Conservation (phyloP, 1,140 invertebrate genomes). For the Melipona quadrifasciata region DNA sequence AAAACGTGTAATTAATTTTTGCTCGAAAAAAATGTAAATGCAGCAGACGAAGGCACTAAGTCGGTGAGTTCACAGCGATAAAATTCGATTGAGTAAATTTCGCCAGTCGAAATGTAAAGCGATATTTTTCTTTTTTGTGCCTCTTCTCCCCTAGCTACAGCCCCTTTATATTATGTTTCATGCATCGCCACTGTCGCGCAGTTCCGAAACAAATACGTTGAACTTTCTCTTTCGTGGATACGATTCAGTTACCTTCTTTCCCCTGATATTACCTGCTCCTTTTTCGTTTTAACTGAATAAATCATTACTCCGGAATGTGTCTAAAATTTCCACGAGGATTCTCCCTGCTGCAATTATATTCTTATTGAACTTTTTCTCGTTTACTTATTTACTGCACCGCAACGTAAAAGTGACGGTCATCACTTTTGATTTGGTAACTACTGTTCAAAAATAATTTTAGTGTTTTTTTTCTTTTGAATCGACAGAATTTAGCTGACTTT, state of each 20-base stretch:
- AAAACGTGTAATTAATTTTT: neutral
- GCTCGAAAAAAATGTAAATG: neutral
- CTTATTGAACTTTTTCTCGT: neutral
- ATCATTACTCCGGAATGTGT: neutral
- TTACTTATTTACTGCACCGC: neutral
- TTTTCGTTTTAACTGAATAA: neutral
- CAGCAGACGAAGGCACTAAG: neutral
- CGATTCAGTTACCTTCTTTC: neutral
- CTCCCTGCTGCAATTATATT: neutral
- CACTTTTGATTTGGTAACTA: neutral
- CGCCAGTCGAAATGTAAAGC: neutral
- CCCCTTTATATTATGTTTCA: conserved; percentile 33
- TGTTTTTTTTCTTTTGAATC: neutral
- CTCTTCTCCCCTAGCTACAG: neutral
- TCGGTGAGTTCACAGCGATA: neutral
- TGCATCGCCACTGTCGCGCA: neutral
- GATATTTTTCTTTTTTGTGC: conserved; percentile 4
- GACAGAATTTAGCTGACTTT: neutral
- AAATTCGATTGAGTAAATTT: conserved; percentile 9
- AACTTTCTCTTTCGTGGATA: conserved; percentile 31
- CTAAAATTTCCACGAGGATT: neutral
- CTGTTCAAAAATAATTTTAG: neutral
- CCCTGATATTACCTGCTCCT: neutral
- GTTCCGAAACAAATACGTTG: conserved; percentile 25
- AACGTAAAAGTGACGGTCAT: neutral